Percentiles rank a stretch among this genome's conserved stretches.
phyloP scores from a whole-genome alignment of 2,888 invertebrate species.

The Microchrysa polita region DNA sequence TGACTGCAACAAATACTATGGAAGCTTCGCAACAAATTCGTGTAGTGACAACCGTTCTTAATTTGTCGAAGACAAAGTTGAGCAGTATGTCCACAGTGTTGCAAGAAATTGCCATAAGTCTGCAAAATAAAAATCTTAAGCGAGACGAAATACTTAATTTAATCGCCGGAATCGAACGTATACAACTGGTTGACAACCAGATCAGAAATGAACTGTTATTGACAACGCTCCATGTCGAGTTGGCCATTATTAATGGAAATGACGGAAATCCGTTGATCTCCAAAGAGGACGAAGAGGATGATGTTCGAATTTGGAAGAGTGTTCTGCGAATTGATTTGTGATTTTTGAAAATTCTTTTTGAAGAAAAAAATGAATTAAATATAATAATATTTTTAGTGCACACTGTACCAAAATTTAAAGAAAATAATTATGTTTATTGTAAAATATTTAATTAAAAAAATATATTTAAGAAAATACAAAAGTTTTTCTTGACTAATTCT shows the following conservation, averaged over 20 bases:
- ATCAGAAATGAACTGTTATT: conserved; percentile 26
- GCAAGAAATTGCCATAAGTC: neutral
- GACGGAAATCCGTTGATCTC: neutral
- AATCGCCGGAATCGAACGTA: conserved; percentile 19
- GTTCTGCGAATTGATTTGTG: neutral
- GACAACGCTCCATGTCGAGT: conserved; percentile 22
- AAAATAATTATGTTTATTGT: neutral
- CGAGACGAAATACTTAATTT: neutral
- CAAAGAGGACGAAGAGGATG: neutral
- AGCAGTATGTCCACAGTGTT: conserved; percentile 11
- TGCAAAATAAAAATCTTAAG: conserved; percentile 2
- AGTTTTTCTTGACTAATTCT: neutral
- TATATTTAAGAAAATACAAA: neutral
- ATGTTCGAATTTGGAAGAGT: conserved; percentile 11
- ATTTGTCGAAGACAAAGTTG: conserved; percentile 15
- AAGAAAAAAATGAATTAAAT: too few species aligned
- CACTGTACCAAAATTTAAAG: neutral
- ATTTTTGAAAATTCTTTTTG: neutral
- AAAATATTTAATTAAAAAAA: neutral
- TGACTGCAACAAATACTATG: neutral
- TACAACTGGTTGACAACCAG: neutral
- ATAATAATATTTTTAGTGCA: too few species aligned
- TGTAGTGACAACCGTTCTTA: conserved; percentile 7
- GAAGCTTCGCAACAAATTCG: neutral
- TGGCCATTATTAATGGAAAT: neutral